Base-by-base conservation (phyloP, 2,888 invertebrate genomes). In the Trypoxylon attenuatum region DNA sequence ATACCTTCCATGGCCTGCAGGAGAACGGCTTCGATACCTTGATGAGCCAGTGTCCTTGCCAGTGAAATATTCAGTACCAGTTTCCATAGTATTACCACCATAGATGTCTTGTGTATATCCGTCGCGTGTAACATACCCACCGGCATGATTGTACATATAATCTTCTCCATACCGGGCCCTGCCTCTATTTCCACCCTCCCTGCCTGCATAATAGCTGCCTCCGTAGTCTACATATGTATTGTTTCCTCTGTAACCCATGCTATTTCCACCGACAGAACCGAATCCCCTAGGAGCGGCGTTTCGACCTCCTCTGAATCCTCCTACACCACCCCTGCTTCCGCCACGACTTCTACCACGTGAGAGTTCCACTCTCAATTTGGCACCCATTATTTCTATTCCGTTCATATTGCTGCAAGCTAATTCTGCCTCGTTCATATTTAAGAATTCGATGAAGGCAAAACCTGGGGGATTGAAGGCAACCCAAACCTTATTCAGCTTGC, bases 381-480 rank as follows among this genome's bases (percentile, higher is more conserved):
- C 93, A 79, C 96, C 96, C 89, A 95, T 89, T 84, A 96, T 91
- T 87, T 95, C 95, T 73, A 94, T 92, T 71, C 96, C 96, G 83
- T 96, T 96, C 89, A 96, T 91, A 83, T 92, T 93, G 87, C 92
- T 94, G 89, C 96, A 95, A 69, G 96, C 96, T 83, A 94, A 92
- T 87, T 96, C 95, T 33, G 96, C 96, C 88, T 96, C 96, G 84
- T 93, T 93, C 87, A 92, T 91, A 88, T 94, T 94, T 87, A 94
- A 93, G 88, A 96, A 97, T 89, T 96, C 96, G 87, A 96, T 94
- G 89, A 96, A 96, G 72, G 96, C 96, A 88, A 96, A 97, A 83
- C 96, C 96, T 77, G 96, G 96, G 77, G 96, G 96, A 88, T 96
- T 96, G 88, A 96, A 94, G 77, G 96, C 96, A 79, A 95, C 95